A percentile compares a stretch with the other conserved stretches of the same genome.
Conservation (phyloP, 2,888 invertebrate genomes). For the Archips xylosteana region DNA sequence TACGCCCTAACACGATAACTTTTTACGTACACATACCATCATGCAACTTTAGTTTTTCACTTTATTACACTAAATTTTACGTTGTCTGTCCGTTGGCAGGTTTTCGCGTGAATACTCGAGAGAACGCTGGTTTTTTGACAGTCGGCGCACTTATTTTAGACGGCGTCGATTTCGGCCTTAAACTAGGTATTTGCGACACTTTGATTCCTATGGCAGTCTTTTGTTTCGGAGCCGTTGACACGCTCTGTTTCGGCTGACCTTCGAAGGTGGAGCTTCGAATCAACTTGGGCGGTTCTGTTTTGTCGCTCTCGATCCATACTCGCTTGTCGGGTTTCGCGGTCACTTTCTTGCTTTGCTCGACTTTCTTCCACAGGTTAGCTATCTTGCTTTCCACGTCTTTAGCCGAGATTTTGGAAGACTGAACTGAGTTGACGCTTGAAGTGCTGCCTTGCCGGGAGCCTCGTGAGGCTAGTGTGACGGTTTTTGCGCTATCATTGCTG, state of each 20-base stretch:
- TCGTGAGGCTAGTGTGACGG: conserved; percentile 69
- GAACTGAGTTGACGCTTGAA: conserved; percentile 87
- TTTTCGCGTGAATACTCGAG: conserved; percentile 68
- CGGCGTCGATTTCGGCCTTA: conserved; percentile 66
- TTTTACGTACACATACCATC: not conserved
- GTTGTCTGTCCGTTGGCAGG: conserved; percentile 63
- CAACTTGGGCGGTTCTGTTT: conserved; percentile 73
- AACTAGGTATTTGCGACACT: conserved; percentile 77
- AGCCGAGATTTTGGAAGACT: conserved; percentile 79
- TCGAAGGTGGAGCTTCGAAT: conserved; percentile 89
- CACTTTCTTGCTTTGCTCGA: conserved; percentile 88
- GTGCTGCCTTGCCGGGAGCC: conserved; percentile 74
- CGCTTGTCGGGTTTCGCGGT: conserved; percentile 85
- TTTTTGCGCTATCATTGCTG: conserved; percentile 80
- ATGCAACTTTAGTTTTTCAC: conserved; percentile 3
- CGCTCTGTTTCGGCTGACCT: conserved; percentile 76
- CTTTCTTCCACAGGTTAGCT: conserved; percentile 92
- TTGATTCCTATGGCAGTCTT: conserved; percentile 79
- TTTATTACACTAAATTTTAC: conserved; percentile 43
- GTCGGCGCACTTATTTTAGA: conserved; percentile 52
- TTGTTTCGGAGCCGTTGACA: conserved; percentile 73
- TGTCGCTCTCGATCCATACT: conserved; percentile 85
- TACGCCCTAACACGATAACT: conserved; percentile 7
- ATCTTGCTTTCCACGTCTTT: conserved; percentile 92
- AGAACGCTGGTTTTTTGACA: conserved; percentile 60